These are phyloP conservation scores for Hyperopisus bebe DNA, from an alignment of 2,113 vertebrate genomes.

Conservation along the genomic window DNA sequence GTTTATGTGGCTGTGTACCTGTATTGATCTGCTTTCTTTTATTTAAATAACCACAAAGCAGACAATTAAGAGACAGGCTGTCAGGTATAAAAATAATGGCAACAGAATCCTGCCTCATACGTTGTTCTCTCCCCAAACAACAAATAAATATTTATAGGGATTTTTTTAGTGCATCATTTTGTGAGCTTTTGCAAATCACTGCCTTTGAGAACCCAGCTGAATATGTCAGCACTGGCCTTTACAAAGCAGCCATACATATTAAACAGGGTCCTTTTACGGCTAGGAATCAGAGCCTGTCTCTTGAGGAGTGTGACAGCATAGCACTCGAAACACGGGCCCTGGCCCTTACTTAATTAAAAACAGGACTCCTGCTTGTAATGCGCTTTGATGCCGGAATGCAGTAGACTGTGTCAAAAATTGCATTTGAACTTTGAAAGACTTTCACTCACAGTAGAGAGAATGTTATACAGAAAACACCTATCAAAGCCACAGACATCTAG, in stretches of 20 bases:
- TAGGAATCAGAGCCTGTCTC: constrained; percentile 16
- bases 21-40: not conserved
- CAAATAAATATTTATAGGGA: constrained; percentile 17
- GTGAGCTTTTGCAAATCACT: not conserved
- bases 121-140: not conserved
- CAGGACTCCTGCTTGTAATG: constrained; percentile 18
- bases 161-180: not conserved
- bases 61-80: not conserved
- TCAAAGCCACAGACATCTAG: not conserved
- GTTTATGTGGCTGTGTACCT: not conserved
- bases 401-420: constrained; percentile 15
- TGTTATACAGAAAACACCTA: not conserved
- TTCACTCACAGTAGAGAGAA: not conserved
- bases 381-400: constrained; percentile 3
- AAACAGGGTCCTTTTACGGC: constrained; percentile 16
- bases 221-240: constrained; percentile 18
- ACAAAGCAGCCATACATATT: constrained; percentile 21
- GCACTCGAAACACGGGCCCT: not conserved
- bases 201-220: constrained; percentile 13
- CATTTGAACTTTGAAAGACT: constrained; percentile 16
- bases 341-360: constrained; percentile 27
- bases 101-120: not conserved
- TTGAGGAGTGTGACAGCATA: constrained; percentile 2
- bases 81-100: not conserved
- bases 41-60: not conserved